Evolutionary conservation across 2,113 vertebrate species (phyloP).

Genomic region (Ailuropoda melanoleuca): DNA sequence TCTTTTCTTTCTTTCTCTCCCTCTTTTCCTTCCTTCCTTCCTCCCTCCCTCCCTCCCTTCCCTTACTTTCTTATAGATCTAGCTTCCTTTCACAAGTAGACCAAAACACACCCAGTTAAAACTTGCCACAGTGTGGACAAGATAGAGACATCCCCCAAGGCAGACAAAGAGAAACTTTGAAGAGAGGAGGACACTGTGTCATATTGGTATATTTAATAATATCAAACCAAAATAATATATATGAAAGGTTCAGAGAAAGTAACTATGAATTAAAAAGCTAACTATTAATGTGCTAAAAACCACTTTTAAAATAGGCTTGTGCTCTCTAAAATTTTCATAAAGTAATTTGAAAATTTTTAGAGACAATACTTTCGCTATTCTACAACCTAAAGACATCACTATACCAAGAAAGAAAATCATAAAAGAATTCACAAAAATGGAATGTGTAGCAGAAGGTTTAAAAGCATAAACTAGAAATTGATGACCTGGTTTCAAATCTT

Average conservation of each 20-base stretch:
- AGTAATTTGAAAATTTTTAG: not conserved
- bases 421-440: not conserved
- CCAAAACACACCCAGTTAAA: too few species aligned
- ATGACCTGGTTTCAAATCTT: not conserved
- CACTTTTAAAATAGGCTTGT: not conserved
- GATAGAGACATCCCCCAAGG: too few species aligned
- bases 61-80: too few species aligned
- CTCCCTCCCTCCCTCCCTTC: too few species aligned
- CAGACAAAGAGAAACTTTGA: too few species aligned
- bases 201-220: not conserved
- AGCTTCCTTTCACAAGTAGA: too few species aligned
- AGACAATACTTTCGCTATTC: not conserved
- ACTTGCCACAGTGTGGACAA: too few species aligned
- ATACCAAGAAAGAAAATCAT: not conserved
- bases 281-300: not conserved
- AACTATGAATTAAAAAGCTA: not conserved
- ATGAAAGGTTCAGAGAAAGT: not conserved
- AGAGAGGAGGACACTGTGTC: too few species aligned
- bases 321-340: not conserved
- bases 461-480: not conserved
- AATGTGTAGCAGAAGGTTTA: not conserved
- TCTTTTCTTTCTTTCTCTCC: too few species aligned
- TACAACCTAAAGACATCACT: not conserved
- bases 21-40: too few species aligned
- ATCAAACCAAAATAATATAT: not conserved